These are phyloP conservation scores for Ataeniobius toweri DNA, from an alignment of 2,797 vertebrate species.

Conservation along the genomic window DNA sequence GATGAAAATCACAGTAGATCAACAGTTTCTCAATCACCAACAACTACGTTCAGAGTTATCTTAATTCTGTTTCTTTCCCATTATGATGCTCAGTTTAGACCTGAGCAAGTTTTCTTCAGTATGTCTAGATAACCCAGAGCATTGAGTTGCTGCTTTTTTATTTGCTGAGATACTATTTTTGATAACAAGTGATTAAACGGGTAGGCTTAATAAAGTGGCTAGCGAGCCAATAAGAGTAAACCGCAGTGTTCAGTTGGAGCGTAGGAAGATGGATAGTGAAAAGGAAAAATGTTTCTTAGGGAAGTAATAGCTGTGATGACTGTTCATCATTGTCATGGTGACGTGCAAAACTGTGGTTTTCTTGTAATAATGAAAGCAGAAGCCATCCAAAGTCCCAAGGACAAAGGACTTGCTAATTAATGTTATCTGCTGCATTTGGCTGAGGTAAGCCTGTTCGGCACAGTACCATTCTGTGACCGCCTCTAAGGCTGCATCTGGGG, in stretches of 20 bases:
- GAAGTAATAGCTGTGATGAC: constrained; percentile 1
- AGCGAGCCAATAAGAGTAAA: neutral
- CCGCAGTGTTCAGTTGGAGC: neutral
- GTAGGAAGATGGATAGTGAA: neutral
- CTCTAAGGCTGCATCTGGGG: constrained; percentile 24
- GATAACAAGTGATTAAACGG: neutral
- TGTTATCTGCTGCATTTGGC: constrained; percentile 45
- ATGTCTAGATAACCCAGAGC: too few species aligned
- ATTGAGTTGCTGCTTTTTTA: too few species aligned
- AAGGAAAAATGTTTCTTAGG: neutral
- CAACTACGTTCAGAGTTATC: too few species aligned
- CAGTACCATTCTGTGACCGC: constrained; percentile 30
- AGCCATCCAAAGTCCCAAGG: constrained; percentile 54
- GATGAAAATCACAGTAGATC: too few species aligned
- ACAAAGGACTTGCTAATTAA: constrained; percentile 61
- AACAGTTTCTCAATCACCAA: too few species aligned
- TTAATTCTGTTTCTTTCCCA: too few species aligned
- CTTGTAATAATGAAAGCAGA: constrained; percentile 24
- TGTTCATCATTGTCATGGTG: constrained; percentile 1
- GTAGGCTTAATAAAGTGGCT: neutral
- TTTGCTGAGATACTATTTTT: too few species aligned
- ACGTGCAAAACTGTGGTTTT: constrained; percentile 12
- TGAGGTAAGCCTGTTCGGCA: constrained; percentile 32
- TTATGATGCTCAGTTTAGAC: too few species aligned
- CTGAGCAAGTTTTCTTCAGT: too few species aligned